phyloP scores from a whole-genome alignment of 1,140 invertebrate genomes.

The Conus betulinus region DNA sequence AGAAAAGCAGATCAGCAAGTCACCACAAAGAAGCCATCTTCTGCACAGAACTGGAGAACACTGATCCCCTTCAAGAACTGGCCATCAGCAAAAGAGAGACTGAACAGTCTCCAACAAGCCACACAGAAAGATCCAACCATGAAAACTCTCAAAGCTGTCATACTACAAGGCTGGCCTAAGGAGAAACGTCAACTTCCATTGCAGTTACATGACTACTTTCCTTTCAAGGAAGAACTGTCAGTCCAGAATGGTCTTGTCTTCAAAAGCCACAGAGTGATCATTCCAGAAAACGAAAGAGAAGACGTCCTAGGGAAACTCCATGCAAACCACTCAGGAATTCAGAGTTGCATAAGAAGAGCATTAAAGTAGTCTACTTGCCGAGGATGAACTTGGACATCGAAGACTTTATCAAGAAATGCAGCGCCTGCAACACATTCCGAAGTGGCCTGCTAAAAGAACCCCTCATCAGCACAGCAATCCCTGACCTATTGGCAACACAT shows the following conservation, averaged over 20 bases:
- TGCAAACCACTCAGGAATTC: slow-evolving; percentile 20
- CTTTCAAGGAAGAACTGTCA: slow-evolving; percentile 17
- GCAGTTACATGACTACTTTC: neutral
- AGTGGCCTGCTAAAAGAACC: slow-evolving; percentile 4
- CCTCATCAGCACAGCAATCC: neutral
- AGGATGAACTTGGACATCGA: slow-evolving; percentile 20
- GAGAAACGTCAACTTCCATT: neutral
- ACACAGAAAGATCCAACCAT: slow-evolving; percentile 8
- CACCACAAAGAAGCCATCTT: neutral
- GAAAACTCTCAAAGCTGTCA: neutral
- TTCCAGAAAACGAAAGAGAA: neutral
- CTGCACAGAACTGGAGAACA: neutral
- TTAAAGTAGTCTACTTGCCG: neutral
- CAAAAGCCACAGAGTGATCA: slow-evolving; percentile 26
- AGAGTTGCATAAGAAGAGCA: slow-evolving; percentile 22
- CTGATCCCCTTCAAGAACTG: neutral
- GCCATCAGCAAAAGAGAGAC: neutral
- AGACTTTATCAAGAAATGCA: neutral
- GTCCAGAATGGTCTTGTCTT: slow-evolving; percentile 12
- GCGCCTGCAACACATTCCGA: neutral
- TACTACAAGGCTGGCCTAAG: slow-evolving; percentile 16
- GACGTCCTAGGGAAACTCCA: slow-evolving; percentile 16
- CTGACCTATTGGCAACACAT: neutral
- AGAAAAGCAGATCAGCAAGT: slow-evolving; percentile 7
- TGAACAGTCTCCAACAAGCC: neutral